A percentile compares a stretch with the other conserved stretches of the same genome.
phyloP scores from a whole-genome alignment of 2,113 vertebrate genomes.

The Onychostruthus taczanowskii region DNA sequence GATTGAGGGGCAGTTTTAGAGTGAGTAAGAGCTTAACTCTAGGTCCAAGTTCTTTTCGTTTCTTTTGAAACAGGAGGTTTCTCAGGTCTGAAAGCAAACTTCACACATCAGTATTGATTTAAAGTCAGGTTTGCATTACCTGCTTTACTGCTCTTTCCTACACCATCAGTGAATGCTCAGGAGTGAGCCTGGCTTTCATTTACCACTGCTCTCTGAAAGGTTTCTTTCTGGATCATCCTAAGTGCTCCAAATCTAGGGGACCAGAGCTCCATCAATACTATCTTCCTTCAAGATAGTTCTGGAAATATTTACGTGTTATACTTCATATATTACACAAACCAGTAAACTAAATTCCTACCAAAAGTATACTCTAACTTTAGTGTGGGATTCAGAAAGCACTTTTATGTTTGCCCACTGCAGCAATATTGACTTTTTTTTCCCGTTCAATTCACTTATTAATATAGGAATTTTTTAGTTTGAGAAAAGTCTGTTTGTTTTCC shows the following conservation, averaged over 20 bases:
- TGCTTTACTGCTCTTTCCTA: neutral
- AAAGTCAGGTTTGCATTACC: neutral
- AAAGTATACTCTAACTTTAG: neutral
- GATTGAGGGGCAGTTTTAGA: neutral
- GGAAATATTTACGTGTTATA: neutral
- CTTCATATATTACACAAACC: neutral
- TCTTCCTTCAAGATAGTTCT: neutral
- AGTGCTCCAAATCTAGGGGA: neutral
- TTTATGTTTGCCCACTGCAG: neutral
- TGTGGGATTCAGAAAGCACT: neutral
- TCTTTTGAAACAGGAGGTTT: neutral
- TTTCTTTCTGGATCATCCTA: neutral
- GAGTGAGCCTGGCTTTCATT: neutral
- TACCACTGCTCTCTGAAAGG: neutral
- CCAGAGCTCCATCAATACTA: neutral
- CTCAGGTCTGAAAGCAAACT: neutral
- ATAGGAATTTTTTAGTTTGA: neutral
- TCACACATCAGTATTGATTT: neutral
- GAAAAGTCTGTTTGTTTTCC: neutral
- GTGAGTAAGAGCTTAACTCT: neutral
- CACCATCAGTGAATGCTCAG: neutral
- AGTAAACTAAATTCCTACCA: neutral
- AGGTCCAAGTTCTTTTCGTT: neutral
- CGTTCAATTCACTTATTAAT: neutral
- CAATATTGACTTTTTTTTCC: neutral